Evolutionary conservation across 92 coral and sea anemone species (phyloP).

Genomic region (Parazoanthus atlanticus): DNA sequence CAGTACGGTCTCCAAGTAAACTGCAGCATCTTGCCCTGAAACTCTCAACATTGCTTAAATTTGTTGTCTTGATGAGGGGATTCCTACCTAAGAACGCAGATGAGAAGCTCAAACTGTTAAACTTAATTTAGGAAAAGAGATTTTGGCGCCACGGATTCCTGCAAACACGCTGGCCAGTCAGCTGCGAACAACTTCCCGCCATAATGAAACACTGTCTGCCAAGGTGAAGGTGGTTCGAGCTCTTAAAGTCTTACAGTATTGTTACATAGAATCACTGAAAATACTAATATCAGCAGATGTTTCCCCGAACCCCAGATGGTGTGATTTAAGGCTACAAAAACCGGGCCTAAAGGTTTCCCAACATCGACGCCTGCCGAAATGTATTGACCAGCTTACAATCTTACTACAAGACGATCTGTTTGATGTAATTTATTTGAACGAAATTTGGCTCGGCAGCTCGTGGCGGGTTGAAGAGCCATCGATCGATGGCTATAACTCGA

Average conservation of each 20-base stretch:
- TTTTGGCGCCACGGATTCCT: slow-evolving; percentile 9
- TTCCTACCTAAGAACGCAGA: background rate
- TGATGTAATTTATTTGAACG: slow-evolving; percentile 34
- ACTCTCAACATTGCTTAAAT: background rate
- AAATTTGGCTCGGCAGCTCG: slow-evolving; percentile 13
- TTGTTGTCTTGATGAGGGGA: background rate
- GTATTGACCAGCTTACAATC: slow-evolving; percentile 29
- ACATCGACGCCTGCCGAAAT: slow-evolving; percentile 23
- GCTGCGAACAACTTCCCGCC: background rate
- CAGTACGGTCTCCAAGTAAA: no score
- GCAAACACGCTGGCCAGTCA: background rate
- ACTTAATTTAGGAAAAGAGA: background rate
- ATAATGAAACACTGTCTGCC: slow-evolving; percentile 12
- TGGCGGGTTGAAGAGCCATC: slow-evolving; percentile 12
- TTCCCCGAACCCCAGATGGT: slow-evolving; percentile 40
- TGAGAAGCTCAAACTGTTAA: background rate
- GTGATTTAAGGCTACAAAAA: slow-evolving; percentile 37
- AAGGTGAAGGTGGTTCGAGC: background rate
- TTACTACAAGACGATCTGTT: slow-evolving; percentile 36
- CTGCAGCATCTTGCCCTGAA: background rate
- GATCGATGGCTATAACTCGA: slow-evolving; percentile 25
- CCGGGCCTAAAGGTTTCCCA: slow-evolving; percentile 41
- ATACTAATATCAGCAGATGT: slow-evolving; percentile 44
- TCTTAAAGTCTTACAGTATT: slow-evolving; percentile 23
- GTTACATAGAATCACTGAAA: slow-evolving; percentile 16